Conservation (phyloP, 2,113 vertebrate species). For the Neolamprologus toae region DNA sequence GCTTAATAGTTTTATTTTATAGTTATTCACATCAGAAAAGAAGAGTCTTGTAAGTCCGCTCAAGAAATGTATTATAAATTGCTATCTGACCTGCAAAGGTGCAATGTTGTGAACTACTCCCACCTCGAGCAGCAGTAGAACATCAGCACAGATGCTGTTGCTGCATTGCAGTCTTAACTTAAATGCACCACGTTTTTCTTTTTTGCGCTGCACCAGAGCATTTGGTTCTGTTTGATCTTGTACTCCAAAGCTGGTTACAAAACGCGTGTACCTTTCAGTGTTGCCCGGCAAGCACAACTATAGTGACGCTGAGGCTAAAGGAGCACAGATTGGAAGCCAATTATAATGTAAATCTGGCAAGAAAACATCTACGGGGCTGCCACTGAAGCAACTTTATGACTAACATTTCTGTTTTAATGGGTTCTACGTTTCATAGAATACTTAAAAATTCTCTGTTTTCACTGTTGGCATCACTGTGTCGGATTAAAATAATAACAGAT, state of each 20-base stretch:
- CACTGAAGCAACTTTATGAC: not conserved
- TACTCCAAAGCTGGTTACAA: not conserved
- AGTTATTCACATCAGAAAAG: not conserved
- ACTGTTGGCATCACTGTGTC: not conserved
- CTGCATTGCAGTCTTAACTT: conserved; percentile 50
- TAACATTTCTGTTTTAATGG: not conserved
- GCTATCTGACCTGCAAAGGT: not conserved
- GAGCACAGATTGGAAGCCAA: not conserved
- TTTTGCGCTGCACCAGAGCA: conserved; percentile 6
- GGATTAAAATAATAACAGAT: not conserved
- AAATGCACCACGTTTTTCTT: not conserved
- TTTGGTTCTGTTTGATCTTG: not conserved
- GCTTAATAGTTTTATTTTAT: not conserved
- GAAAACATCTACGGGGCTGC: not conserved
- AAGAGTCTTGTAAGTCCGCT: not conserved
- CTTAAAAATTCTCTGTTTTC: not conserved
- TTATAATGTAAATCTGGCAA: not conserved
- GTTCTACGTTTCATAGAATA: not conserved
- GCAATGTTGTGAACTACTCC: not conserved
- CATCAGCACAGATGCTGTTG: conserved; percentile 9
- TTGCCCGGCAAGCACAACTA: not conserved
- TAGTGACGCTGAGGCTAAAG: not conserved
- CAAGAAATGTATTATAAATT: not conserved
- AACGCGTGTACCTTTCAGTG: not conserved
- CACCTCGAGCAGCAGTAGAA: not conserved